Evolutionary conservation across 2,113 vertebrate species (phyloP), one percentile per base, ranked within the genome.

Genomic region (Caranx ignobilis): DNA sequence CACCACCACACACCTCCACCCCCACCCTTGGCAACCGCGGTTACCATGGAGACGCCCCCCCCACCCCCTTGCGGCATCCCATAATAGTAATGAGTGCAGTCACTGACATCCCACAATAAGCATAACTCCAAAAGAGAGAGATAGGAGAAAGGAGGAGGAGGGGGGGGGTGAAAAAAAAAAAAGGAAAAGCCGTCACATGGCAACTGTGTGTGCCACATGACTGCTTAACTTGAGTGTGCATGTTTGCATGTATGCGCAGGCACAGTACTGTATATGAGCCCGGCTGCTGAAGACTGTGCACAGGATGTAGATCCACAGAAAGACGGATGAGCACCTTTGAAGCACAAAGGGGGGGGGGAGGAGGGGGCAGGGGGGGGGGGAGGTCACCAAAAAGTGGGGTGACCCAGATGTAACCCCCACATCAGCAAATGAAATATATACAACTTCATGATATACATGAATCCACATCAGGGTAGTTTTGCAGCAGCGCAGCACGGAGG

Each of bases 71-170:
- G 79, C 13, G 73, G 81, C 94, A 95, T 95, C 94, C 95, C 94
- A 95, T 95, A 95, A 94, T 95, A 95, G 84, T 84, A 93, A 83
- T 90, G 90, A 94, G 90, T 73, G 78, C 82, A 92, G 91, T 94
- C 91, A 94, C 93, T 94, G 90, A 94, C 94, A 95, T 95, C 93
- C 93, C 92, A 94, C 94, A 95, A 95, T 95, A 94, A 95, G 91
- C 94, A 95, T 94, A 95, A 95, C 94, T 95, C 94, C 92, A 91
- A 94, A 95, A 93, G 82, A 89, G 89, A 88, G 60, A 80, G 75
- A 92, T 77, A 94, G 84, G 82, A 89, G 89, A 88, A 61, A 80
- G 75, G 80, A 79, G 82, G 75, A 83, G 83, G 85, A 63, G 81
- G 75, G 86, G 64, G 39, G 63, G 57, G 63, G 32, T 8, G 11